phyloP scores from a whole-genome alignment of 30 jellyfish, hydroid and myxozoan genomes.

The Aurelia sp. region DNA sequence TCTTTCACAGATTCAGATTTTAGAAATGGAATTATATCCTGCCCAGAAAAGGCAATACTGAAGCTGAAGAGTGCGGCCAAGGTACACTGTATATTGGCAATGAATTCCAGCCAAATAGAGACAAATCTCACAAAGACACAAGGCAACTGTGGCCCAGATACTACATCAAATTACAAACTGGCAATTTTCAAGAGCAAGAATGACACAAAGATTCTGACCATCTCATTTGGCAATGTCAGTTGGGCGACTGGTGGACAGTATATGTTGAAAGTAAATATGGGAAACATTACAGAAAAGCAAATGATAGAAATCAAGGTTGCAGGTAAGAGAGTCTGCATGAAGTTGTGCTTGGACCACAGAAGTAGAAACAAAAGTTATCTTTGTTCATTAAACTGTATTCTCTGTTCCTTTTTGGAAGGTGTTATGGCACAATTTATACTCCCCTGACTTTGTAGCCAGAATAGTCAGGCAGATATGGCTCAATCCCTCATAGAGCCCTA shows the following conservation, averaged over 20 bases:
- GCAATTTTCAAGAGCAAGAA: not conserved
- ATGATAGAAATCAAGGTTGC: not conserved
- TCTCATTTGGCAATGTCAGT: not conserved
- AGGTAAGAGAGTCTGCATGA: not conserved
- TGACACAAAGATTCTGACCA: not conserved
- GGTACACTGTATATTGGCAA: not conserved
- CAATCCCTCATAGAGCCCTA: too few species aligned
- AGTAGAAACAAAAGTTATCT: too few species aligned
- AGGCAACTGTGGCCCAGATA: slow-evolving; percentile 1
- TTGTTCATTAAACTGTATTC: too few species aligned
- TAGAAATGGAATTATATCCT: not conserved
- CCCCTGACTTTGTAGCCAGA: too few species aligned
- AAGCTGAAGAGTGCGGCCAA: not conserved
- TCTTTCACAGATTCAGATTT: not conserved
- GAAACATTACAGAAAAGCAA: not conserved
- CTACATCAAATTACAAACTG: not conserved
- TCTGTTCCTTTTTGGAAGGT: too few species aligned
- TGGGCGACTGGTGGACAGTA: slow-evolving; percentile 32
- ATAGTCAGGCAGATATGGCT: too few species aligned
- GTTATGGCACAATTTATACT: too few species aligned
- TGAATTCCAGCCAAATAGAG: not conserved
- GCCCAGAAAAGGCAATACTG: not conserved
- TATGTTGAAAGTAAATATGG: not conserved
- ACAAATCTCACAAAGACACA: not conserved
- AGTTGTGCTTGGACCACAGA: too few species aligned